Evolutionary conservation across 2,113 vertebrate species (phyloP).

Genomic region (Ctenodactylus gundi): DNA sequence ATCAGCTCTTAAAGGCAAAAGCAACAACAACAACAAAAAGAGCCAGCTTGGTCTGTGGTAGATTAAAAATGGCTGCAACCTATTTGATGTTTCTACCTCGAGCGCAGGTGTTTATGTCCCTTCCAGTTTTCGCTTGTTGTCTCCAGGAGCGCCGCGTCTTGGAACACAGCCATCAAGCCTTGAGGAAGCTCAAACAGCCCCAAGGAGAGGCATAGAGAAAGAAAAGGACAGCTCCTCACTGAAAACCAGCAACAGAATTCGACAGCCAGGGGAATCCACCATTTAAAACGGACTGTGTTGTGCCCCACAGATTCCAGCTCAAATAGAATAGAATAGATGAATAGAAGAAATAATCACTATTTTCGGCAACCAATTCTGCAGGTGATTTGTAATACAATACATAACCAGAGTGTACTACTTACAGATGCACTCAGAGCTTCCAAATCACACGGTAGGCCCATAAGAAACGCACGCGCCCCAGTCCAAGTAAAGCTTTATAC

Average conservation of each 20-base stretch:
- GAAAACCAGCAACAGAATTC: too few relatives aligned
- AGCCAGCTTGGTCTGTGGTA: not conserved
- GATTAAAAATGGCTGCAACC: not conserved
- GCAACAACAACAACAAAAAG: too few relatives aligned
- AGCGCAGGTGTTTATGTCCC: not conserved
- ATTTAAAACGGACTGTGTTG: not conserved
- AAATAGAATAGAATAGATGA: not conserved
- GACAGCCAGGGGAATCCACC: not conserved
- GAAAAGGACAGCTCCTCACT: not conserved
- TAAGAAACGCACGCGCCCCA: not conserved
- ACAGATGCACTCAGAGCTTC: not conserved
- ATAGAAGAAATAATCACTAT: not conserved
- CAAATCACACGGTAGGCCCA: not conserved
- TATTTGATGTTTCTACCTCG: not conserved
- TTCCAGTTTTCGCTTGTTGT: not conserved
- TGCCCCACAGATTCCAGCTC: not conserved
- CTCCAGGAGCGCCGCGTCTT: not conserved
- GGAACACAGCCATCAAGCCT: not conserved
- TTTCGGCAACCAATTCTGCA: not conserved
- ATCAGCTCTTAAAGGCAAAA: not conserved
- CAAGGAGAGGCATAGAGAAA: not conserved
- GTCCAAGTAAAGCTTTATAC: not conserved
- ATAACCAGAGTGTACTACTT: not conserved
- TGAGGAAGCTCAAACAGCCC: not conserved
- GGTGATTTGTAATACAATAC: not conserved